These are phyloP conservation scores for Drosophila ogumai DNA, from an alignment of 1,140 invertebrate genomes.

Conservation along the genomic window DNA sequence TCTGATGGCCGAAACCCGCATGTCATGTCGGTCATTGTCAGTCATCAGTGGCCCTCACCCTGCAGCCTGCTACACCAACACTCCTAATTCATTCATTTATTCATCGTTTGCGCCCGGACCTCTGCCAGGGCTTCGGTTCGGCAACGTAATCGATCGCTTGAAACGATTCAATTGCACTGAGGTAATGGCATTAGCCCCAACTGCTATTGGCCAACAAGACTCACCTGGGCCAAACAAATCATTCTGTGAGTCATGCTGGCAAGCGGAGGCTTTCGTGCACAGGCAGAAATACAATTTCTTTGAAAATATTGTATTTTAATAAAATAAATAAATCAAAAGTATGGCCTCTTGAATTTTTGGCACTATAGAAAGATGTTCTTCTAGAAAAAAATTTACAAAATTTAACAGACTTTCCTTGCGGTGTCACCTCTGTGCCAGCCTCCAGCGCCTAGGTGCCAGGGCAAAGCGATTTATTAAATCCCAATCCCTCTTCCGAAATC, in stretches of 20 bases:
- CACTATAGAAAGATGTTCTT: background rate
- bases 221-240: constrained; percentile 31
- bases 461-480: constrained; percentile 19
- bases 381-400: too few relatives aligned
- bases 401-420: background rate
- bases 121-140: constrained; percentile 10
- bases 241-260: constrained; percentile 30
- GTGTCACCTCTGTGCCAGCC: background rate
- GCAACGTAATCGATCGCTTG: constrained; percentile 43
- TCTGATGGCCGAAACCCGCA: constrained; percentile 43
- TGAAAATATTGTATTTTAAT: background rate
- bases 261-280: background rate
- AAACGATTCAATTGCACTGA: constrained; percentile 57
- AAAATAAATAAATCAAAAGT: background rate
- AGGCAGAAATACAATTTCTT: background rate
- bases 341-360: background rate
- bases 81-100: constrained; percentile 56
- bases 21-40: constrained; percentile 32
- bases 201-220: constrained; percentile 19
- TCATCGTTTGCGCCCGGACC: constrained; percentile 39
- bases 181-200: constrained; percentile 34
- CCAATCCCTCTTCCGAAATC: constrained; percentile 2
- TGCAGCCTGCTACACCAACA: constrained; percentile 2
- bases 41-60: constrained; percentile 43
- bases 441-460: background rate